Base-by-base conservation (phyloP, 1,140 invertebrate species). In the Ceratina calcarata region DNA sequence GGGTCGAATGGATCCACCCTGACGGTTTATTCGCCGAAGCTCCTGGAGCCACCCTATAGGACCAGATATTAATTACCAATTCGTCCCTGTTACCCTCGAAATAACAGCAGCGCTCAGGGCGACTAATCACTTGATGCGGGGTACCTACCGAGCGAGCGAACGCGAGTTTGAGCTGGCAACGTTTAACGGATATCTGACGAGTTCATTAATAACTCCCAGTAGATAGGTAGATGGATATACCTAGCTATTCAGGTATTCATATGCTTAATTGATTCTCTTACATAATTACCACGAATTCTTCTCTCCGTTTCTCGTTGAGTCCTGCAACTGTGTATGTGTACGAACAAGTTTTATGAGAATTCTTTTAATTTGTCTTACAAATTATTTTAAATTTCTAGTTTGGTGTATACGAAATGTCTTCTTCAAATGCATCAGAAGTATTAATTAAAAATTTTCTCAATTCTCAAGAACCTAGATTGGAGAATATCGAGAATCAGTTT, bases 141-240 rank as follows among this genome's bases (percentile, higher is more conserved):
- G 37, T 45, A 45, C 37, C 37, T 45, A 45, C 37, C 37, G 37
- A 45, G 68, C n/a, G 32, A 57, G 55, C n/a, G 53, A 18, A 78
- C 71, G 65, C 78, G 64, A 73, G 71, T 70, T 80, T 64, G 70
- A 84, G 79, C 78, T 84, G 60, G 74, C 68, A 87, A 85, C 84
- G 74, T 87, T 90, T 87, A 87, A 89, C 85, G 86, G 83, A 89
- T 90, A 90, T 89, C 84, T 89, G 88, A 90, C 89, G 83, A 90
- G 90, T 90, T 90, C 89, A 89, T 90, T 90, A 90, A 91, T 90
- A 90, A 88, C 78, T 69, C 61, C 27, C 64, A 78, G 69, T 86
- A 75, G 84, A 68, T 83, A 82, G 83, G 84, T 86, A 80, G 85
- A 82, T 82, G 74, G 79, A 66, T 75, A 80, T 82, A 7, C 37